Percentiles rank a stretch among this genome's conserved stretches.
phyloP scores from a whole-genome alignment of 2,113 vertebrate genomes.

The Stigmatopora argus region DNA sequence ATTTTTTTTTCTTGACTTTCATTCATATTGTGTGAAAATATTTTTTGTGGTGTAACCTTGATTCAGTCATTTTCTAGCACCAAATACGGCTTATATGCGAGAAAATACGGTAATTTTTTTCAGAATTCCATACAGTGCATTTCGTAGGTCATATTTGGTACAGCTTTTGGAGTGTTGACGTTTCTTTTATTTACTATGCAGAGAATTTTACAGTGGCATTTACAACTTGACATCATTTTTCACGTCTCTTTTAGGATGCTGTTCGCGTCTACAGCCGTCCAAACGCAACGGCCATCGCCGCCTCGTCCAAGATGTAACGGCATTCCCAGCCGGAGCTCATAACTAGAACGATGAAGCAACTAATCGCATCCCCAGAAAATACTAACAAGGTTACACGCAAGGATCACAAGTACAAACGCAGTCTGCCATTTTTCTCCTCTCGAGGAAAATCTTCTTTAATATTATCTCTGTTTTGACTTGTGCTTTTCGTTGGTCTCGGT shows the following conservation, averaged over 20 bases:
- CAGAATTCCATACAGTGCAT: too few species aligned
- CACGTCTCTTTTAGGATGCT: constrained; percentile 38
- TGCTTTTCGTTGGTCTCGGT: neutral
- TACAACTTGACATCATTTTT: neutral
- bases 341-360: neutral
- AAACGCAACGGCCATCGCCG: constrained; percentile 47
- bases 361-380: neutral
- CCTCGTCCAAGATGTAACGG: constrained; percentile 68
- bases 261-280: constrained; percentile 62
- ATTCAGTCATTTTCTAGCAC: too few species aligned
- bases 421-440: neutral
- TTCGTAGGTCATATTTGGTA: too few species aligned
- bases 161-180: too few species aligned
- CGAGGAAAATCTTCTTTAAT: neutral
- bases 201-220: too few species aligned
- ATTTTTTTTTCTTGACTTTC: too few species aligned
- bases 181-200: too few species aligned
- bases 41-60: too few species aligned
- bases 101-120: too few species aligned
- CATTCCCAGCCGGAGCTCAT: neutral
- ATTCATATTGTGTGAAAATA: too few species aligned
- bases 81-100: too few species aligned
- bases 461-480: neutral
- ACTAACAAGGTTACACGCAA: neutral
- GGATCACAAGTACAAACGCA: neutral